A percentile compares a stretch with the other conserved stretches of the same genome.
Evolutionary conservation across 1,140 invertebrate species (phyloP).

Genomic region (Ostrea edulis): DNA sequence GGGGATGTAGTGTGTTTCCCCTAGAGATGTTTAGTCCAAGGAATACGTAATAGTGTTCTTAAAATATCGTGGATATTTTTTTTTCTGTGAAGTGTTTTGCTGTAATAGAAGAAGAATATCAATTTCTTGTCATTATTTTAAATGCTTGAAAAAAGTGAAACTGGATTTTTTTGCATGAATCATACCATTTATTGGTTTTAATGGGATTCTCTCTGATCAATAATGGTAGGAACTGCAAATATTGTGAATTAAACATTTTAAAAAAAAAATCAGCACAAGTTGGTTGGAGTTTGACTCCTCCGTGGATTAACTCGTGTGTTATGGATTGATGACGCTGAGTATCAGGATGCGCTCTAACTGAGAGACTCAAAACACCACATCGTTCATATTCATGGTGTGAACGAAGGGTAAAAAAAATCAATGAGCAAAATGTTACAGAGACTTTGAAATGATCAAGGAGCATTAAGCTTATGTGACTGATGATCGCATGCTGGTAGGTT

Average conservation of each 20-base stretch:
- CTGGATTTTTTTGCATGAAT: not conserved
- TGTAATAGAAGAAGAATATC: too few relatives aligned
- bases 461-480: not conserved
- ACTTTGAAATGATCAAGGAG: slow-evolving; percentile 24
- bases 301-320: not conserved
- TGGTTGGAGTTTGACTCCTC: not conserved
- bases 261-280: slow-evolving; percentile 25
- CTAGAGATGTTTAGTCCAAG: not conserved
- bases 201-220: slow-evolving; percentile 1
- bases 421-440: slow-evolving; percentile 29
- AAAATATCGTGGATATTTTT: not conserved
- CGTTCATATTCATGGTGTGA: not conserved
- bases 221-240: not conserved
- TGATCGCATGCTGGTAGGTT: slow-evolving; percentile 3
- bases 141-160: not conserved
- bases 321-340: not conserved
- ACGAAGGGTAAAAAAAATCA: slow-evolving; percentile 29
- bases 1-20: not conserved
- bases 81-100: not conserved
- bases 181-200: not conserved
- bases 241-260: not conserved
- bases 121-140: too few relatives aligned
- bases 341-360: not conserved
- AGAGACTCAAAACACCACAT: slow-evolving; percentile 16
- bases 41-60: not conserved